Conservation (phyloP, 2,113 vertebrate species). For the Acanthisitta chloris region DNA sequence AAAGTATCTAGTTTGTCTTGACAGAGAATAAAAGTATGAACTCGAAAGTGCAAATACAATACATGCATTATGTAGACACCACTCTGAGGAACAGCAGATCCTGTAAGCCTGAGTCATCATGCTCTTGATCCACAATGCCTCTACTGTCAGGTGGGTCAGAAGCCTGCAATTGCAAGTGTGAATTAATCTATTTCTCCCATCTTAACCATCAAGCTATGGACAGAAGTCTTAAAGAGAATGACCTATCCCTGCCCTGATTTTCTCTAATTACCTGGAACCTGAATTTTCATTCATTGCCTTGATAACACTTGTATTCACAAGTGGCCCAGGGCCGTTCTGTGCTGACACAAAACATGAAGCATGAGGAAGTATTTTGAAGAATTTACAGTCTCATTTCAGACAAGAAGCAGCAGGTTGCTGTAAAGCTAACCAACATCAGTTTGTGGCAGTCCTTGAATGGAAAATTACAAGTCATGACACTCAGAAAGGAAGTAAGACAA, state of each 20-base stretch:
- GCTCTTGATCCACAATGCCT: background rate
- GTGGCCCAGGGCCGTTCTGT: background rate
- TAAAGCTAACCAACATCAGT: background rate
- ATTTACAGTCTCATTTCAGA: background rate
- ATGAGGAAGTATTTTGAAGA: background rate
- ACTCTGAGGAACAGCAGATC: background rate
- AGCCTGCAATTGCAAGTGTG: background rate
- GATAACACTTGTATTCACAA: background rate
- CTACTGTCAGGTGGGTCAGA: background rate
- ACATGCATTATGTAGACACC: background rate
- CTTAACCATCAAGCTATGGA: background rate
- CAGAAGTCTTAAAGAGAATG: background rate
- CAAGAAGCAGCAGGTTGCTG: background rate
- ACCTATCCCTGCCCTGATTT: background rate
- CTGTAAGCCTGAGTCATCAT: background rate
- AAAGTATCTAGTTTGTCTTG: background rate
- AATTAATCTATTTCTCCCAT: background rate
- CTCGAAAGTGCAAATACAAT: background rate
- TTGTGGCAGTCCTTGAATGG: background rate
- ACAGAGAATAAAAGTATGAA: background rate
- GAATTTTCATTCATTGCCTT: background rate
- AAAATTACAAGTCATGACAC: background rate
- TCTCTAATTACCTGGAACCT: background rate
- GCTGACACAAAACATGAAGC: background rate
- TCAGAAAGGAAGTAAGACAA: background rate